Evolutionary conservation across 2,797 vertebrate species (phyloP).

Genomic region (Takifugu ocellatus): DNA sequence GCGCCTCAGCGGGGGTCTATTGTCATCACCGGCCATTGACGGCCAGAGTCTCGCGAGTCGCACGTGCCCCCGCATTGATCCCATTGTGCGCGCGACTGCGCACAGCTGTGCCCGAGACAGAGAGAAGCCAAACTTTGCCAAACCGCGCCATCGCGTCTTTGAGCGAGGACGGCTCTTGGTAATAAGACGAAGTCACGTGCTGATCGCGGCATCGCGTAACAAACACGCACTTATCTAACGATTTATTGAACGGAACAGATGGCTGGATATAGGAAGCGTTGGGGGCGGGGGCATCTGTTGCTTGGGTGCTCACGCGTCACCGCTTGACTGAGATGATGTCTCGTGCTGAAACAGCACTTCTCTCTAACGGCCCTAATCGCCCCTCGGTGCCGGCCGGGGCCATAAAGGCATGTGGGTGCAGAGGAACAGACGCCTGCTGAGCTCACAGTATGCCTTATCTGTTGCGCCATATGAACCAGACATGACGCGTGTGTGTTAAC

Average conservation of each 20-base stretch:
- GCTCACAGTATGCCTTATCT: constrained; percentile 2
- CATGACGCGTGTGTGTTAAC: constrained; percentile 45
- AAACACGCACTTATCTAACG: constrained; percentile 55
- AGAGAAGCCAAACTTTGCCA: constrained; percentile 36
- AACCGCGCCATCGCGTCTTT: constrained; percentile 7
- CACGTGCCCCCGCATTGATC: constrained; percentile 80
- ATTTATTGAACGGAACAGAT: constrained; percentile 73
- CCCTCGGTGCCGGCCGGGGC: constrained; percentile 37
- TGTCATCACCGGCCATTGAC: constrained; percentile 62
- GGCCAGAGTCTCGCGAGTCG: constrained; percentile 67
- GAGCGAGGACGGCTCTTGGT: constrained; percentile 5
- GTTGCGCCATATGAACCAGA: constrained; percentile 34
- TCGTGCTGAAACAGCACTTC: constrained; percentile 71
- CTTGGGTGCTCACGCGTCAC: constrained; percentile 71
- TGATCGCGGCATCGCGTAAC: constrained; percentile 41
- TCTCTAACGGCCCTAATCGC: constrained; percentile 53
- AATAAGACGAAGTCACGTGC: constrained; percentile 31
- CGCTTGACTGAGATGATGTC: constrained; percentile 57
- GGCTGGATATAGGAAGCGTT: constrained; percentile 58
- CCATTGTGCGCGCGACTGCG: constrained; percentile 68
- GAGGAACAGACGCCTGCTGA: constrained; percentile 6
- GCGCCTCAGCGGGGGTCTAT: constrained; percentile 64
- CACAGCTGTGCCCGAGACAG: constrained; percentile 65
- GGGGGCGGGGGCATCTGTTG: constrained; percentile 68
- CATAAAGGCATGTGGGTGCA: constrained; percentile 36